Base-by-base conservation (phyloP, 2,888 invertebrate species). In the Gandaritis pyraliata region DNA sequence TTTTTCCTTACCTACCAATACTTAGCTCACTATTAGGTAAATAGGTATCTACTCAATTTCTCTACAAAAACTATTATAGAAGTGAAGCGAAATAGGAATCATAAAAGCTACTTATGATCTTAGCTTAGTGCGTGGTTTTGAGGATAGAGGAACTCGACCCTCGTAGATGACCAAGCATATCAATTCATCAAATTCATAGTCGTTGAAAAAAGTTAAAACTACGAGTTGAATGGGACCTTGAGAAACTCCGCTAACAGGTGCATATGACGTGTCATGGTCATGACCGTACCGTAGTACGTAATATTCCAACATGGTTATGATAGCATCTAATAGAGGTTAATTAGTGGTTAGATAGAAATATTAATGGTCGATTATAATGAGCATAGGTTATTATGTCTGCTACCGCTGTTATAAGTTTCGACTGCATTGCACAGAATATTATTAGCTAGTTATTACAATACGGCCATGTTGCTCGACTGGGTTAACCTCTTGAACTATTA, bases 1-100 rank as follows among this genome's bases (percentile, higher is more conserved):
- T 43, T 43, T 43, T 43, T 43, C 43, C 43, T 43, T 43, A 16
- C 10, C n/a, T n/a, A n/a, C n/a, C n/a, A n/a, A n/a, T 33, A 33
- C 33, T 8, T 33, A 29, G 2, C 6, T 29, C 29, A 4, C 33
- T 30, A 30, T 38, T 4, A 38, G 2, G 11, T 38, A 38, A 1
- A 4, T 4, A 38, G 2, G 11, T 38, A 38, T 1, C 1, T 38
- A 38, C n/a, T n/a, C n/a, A n/a, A n/a, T n/a, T n/a, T n/a, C n/a
- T n/a, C n/a, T n/a, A n/a, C n/a, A n/a, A n/a, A n/a, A n/a, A n/a
- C n/a, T n/a, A n/a, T n/a, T n/a, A n/a, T n/a, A n/a, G n/a, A n/a
- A n/a, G n/a, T n/a, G n/a, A n/a, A n/a, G n/a, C n/a, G n/a, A n/a
- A n/a, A n/a, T n/a, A n/a, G n/a, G n/a, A n/a, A n/a, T n/a, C n/a